A percentile compares a stretch with the other conserved stretches of the same genome.
phyloP scores from a whole-genome alignment of 2,113 vertebrate species.

The Rostratula benghalensis region DNA sequence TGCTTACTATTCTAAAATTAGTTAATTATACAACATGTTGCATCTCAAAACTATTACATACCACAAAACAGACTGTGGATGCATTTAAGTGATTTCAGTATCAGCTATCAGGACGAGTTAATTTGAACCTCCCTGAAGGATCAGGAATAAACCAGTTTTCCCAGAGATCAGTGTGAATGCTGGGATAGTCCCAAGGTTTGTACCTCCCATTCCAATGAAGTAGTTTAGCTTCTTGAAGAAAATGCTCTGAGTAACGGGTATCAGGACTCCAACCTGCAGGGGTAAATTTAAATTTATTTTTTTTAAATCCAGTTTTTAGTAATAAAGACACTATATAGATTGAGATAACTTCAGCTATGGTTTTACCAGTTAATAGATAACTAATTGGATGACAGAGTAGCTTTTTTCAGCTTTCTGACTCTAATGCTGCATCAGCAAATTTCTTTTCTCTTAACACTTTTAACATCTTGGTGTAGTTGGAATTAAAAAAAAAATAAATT shows the following conservation, averaged over 20 bases:
- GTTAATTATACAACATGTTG: neutral
- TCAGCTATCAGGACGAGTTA: constrained; percentile 78
- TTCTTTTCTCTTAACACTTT: neutral
- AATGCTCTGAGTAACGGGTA: constrained; percentile 80
- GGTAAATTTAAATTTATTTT: neutral
- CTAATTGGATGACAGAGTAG: neutral
- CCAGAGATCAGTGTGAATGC: constrained; percentile 89
- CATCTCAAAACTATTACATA: neutral
- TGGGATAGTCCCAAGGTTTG: constrained; percentile 91
- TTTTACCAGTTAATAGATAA: neutral
- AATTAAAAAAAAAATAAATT: neutral
- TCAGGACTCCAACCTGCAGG: constrained; percentile 91
- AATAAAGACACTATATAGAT: neutral
- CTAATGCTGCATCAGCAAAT: neutral
- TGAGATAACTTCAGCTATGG: neutral
- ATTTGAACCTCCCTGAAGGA: constrained; percentile 85
- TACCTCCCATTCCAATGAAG: constrained; percentile 96
- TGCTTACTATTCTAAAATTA: neutral
- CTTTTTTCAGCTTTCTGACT: neutral
- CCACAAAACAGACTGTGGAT: neutral
- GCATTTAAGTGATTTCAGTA: neutral
- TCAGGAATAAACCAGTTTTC: constrained; percentile 96
- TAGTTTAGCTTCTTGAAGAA: constrained; percentile 87
- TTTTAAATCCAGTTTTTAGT: neutral
- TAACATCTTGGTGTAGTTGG: neutral